Percentiles rank a stretch among this genome's conserved stretches.
Conservation (phyloP, 2,797 vertebrate genomes). For the Phrynocephalus forsythii region DNA sequence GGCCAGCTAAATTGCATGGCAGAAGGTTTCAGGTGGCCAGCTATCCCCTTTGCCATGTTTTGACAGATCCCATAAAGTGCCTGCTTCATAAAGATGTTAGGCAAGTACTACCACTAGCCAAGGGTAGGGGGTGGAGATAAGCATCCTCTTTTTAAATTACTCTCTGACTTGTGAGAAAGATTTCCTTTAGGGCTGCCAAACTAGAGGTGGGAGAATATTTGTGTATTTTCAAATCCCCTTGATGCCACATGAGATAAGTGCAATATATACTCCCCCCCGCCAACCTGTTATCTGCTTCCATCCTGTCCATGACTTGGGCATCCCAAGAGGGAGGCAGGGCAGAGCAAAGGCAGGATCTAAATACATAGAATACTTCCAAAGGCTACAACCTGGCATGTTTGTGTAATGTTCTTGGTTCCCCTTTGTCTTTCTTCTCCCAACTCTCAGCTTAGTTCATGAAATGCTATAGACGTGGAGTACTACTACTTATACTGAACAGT, state of each 20-base stretch:
- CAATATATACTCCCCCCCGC: too few relatives aligned
- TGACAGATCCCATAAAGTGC: conserved; percentile 31
- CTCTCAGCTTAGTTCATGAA: not conserved
- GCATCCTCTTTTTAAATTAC: too few relatives aligned
- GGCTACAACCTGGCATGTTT: too few relatives aligned
- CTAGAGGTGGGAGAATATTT: too few relatives aligned
- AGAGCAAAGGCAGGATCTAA: too few relatives aligned
- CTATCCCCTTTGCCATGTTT: conserved; percentile 38
- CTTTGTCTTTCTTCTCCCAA: not conserved
- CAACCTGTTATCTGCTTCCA: too few relatives aligned
- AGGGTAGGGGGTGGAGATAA: too few relatives aligned
- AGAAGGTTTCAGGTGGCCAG: conserved; percentile 48
- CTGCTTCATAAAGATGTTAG: not conserved
- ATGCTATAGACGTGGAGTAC: not conserved
- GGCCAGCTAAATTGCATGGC: conserved; percentile 44
- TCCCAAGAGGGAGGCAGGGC: too few relatives aligned
- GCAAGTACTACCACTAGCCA: not conserved
- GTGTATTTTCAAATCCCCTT: not conserved
- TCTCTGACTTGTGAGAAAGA: not conserved
- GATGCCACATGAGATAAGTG: too few relatives aligned
- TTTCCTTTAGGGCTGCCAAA: not conserved
- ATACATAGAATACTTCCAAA: too few relatives aligned
- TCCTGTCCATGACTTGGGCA: too few relatives aligned
- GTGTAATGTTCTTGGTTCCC: not conserved
- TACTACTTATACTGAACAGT: not conserved